Conservation (phyloP, 2,888 invertebrate genomes). For the Cataglyphis altisquamis region DNA sequence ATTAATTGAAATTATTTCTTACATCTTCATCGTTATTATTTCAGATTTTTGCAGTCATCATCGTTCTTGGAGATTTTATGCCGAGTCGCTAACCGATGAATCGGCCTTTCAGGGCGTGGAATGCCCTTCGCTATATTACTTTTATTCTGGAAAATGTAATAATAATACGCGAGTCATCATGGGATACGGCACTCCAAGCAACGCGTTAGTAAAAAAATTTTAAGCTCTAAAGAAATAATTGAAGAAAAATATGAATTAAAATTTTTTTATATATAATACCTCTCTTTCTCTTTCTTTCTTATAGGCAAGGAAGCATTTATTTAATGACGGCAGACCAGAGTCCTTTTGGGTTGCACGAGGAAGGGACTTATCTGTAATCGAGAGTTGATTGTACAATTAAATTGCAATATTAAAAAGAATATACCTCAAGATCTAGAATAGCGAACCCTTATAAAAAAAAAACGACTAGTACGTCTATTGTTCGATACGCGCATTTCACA, state of each 20-base stretch:
- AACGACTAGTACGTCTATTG: neutral
- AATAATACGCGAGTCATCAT: conserved; percentile 62
- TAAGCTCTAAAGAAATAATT: neutral
- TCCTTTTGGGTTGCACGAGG: conserved; percentile 71
- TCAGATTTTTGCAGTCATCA: conserved; percentile 87
- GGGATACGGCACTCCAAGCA: conserved; percentile 78
- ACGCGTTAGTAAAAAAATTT: conserved; percentile 73
- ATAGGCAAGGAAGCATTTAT: conserved; percentile 75
- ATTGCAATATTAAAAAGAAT: neutral
- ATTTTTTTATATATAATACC: neutral
- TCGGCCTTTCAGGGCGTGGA: conserved; percentile 83
- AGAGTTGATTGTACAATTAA: neutral
- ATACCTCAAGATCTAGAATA: neutral
- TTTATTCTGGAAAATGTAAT: conserved; percentile 54
- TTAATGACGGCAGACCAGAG: conserved; percentile 64
- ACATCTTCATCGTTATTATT: conserved; percentile 3
- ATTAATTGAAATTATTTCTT: neutral
- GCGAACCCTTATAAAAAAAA: neutral
- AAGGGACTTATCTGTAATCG: neutral
- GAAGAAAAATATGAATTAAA: neutral
- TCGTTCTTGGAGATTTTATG: conserved; percentile 87
- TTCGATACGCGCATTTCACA: neutral
- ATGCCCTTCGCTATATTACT: conserved; percentile 62
- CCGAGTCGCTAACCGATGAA: conserved; percentile 85
- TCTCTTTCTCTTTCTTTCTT: conserved; percentile 45